A percentile compares a stretch with the other conserved stretches of the same genome.
These are phyloP conservation scores for Remorina albescens DNA, from an alignment of 2,797 vertebrate genomes.

Conservation along the genomic window DNA sequence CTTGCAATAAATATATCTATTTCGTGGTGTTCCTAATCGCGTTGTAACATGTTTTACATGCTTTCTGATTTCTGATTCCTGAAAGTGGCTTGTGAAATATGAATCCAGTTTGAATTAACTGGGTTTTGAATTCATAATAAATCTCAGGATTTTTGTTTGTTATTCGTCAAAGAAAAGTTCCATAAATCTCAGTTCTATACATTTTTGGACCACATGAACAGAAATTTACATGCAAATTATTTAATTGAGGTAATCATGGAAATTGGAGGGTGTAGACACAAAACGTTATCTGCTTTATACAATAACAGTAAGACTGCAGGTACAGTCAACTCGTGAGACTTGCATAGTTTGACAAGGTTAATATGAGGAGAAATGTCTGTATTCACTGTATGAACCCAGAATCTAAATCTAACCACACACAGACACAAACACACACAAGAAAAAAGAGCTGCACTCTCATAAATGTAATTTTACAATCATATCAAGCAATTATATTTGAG, in stretches of 20 bases:
- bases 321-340: constrained; percentile 1
- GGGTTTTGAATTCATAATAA: constrained; percentile 33
- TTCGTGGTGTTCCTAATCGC: too few relatives aligned
- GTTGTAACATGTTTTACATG: too few relatives aligned
- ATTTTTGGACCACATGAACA: constrained; percentile 2
- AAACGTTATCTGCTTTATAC: constrained; percentile 2
- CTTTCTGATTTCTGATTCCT: too few relatives aligned
- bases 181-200: constrained; percentile 26
- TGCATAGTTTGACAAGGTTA: constrained; percentile 28
- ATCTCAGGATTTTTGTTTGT: neutral
- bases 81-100: constrained; percentile 19
- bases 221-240: constrained; percentile 13
- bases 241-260: constrained; percentile 1
- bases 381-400: constrained; percentile 4
- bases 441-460: constrained; percentile 42
- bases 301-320: neutral
- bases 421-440: neutral
- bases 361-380: constrained; percentile 20
- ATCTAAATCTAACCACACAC: neutral
- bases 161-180: constrained; percentile 1
- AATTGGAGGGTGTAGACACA: neutral
- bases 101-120: constrained; percentile 10
- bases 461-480: constrained; percentile 52
- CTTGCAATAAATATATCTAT: constrained; percentile 26
- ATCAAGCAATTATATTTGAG: constrained; percentile 63